phyloP scores from a whole-genome alignment of 2,888 invertebrate species.

The Meghimatium bilineatum region DNA sequence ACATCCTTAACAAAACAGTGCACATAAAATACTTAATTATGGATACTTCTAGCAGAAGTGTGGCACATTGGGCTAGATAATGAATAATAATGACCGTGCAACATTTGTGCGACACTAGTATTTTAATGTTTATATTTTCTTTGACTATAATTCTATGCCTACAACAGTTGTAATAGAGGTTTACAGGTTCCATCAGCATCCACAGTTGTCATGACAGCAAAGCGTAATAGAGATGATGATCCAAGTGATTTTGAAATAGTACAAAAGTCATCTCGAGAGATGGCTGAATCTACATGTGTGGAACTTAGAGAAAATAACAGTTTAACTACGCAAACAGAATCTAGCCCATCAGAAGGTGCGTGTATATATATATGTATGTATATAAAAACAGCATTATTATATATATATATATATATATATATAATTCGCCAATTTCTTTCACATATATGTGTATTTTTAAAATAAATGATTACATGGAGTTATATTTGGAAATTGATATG shows the following conservation, averaged over 20 bases:
- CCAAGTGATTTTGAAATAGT: slow-evolving; percentile 1
- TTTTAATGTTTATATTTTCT: not conserved
- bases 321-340: not conserved
- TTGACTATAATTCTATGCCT: slow-evolving; percentile 27
- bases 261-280: slow-evolving; percentile 25
- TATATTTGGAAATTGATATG: too few species aligned
- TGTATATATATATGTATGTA: too few species aligned
- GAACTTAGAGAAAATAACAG: slow-evolving; percentile 7
- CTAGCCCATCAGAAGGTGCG: not conserved
- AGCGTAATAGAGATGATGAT: slow-evolving; percentile 35
- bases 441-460: too few species aligned
- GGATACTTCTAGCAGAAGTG: too few species aligned
- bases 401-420: too few species aligned
- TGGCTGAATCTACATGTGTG: slow-evolving; percentile 44
- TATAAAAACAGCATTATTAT: too few species aligned
- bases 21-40: too few species aligned
- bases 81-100: not conserved
- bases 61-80: too few species aligned
- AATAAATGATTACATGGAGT: too few species aligned
- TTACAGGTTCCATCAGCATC: not conserved
- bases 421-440: too few species aligned
- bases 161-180: not conserved
- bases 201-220: not conserved
- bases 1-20: too few species aligned
- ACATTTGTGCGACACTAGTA: not conserved